Percentiles rank a stretch among this genome's conserved stretches.
Conservation (phyloP, 2,113 vertebrate species). For the Theristicus caerulescens region DNA sequence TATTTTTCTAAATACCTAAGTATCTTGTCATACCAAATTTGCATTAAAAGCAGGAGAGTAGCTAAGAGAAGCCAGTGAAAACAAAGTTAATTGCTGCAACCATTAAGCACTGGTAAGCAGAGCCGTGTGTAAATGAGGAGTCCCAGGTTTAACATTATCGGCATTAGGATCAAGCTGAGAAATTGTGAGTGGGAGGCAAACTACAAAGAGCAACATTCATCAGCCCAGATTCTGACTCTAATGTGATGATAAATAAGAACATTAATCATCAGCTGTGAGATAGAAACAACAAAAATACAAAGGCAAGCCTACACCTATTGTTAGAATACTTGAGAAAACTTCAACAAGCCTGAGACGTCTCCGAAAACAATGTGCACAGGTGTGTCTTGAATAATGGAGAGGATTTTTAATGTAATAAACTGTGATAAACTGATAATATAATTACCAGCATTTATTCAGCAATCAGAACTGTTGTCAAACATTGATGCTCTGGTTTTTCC, state of each 20-base stretch:
- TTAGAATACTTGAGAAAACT: background rate
- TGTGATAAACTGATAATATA: background rate
- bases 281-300: background rate
- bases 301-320: background rate
- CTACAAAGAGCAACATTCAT: background rate
- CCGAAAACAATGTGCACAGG: background rate
- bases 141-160: background rate
- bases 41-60: background rate
- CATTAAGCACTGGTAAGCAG: background rate
- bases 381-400: background rate
- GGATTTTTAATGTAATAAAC: background rate
- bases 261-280: background rate
- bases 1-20: background rate
- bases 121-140: background rate
- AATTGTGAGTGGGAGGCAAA: background rate
- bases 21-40: background rate
- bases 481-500: background rate
- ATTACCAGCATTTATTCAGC: background rate
- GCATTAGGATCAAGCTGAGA: background rate
- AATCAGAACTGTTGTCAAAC: slow-evolving; percentile 27
- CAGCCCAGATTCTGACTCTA: background rate
- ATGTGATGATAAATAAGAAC: background rate
- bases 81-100: background rate
- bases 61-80: background rate
- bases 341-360: background rate